These are phyloP conservation scores for Eulemur albifrons DNA, from an alignment of 2,797 vertebrate species.

Conservation along the genomic window DNA sequence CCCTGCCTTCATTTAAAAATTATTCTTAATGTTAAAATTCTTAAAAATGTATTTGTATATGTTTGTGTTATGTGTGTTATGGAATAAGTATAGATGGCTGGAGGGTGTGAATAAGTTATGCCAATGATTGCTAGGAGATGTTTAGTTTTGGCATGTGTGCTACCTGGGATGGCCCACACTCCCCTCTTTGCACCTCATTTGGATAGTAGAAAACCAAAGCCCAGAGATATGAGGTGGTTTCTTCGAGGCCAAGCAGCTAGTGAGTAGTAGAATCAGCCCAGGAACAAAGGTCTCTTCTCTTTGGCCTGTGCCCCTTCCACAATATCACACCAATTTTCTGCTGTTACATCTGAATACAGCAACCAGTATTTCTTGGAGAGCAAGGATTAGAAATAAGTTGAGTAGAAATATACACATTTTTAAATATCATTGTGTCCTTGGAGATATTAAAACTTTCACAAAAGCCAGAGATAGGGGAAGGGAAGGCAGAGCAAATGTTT, in stretches of 20 bases:
- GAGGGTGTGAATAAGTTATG: background rate
- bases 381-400: background rate
- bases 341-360: background rate
- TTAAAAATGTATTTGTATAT: background rate
- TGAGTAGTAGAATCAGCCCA: background rate
- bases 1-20: background rate
- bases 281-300: background rate
- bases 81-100: background rate
- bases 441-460: background rate
- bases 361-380: background rate
- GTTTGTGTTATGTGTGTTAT: too few species aligned
- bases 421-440: background rate
- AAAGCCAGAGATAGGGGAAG: background rate
- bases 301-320: background rate
- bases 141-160: background rate
- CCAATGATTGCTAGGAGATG: background rate
- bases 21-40: background rate
- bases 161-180: background rate
- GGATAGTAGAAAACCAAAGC: background rate
- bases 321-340: background rate
- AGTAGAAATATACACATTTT: background rate
- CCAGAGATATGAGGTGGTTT: background rate
- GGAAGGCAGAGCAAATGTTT: conserved; percentile 25
- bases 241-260: background rate
- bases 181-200: background rate